Base-by-base conservation (phyloP, 2,113 vertebrate genomes). In the Hippoglossus stenolepis region DNA sequence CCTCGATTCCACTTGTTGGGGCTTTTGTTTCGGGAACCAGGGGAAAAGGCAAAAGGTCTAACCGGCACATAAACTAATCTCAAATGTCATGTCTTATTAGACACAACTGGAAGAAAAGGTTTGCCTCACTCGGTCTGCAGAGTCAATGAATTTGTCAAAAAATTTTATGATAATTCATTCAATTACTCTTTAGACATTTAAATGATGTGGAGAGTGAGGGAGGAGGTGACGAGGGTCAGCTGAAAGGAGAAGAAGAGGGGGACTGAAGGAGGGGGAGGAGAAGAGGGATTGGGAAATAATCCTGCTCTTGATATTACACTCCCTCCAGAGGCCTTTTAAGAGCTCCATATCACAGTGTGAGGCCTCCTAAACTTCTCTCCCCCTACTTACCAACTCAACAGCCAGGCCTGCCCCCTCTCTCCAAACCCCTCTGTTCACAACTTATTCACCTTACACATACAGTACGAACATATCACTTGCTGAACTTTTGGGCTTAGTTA, bases 101-200 rank as follows among this genome's bases (percentile, higher is more conserved):
- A 94, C 86, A 35, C 84, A 94, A 95, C 94, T 95, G 94, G 95
- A 94, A 85, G 83, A 90, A 90, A 94, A 94, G 18, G 77, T 92
- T 92, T 94, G 85, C 93, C 95, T 95, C 79, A 40, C 82, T 90
- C 68, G 76, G 84, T 77, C 92, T 80, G 87, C 90, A 75, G 90
- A 96, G 89, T 94, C 94, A 95, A 96, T 95, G 95, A 94, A 96
- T 97, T 97, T 97, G 95, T 97, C 95, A 97, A 95, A 96, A 12
- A 13, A 96, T 96, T 97, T 95, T 96, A 96, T 96, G 95, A 96
- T 96, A 97, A 97, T 97, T 96, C 93, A 95, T 96, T 96, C 93
- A 94, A 95, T 96, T 95, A 95, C 94, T 96, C 93, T 92, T 96
- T 93, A 96, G 95, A 96, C 94, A 96, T 96, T 97, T 95, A 96